Conservation (phyloP, 2,888 invertebrate genomes). For the Limnephilus marmoratus region DNA sequence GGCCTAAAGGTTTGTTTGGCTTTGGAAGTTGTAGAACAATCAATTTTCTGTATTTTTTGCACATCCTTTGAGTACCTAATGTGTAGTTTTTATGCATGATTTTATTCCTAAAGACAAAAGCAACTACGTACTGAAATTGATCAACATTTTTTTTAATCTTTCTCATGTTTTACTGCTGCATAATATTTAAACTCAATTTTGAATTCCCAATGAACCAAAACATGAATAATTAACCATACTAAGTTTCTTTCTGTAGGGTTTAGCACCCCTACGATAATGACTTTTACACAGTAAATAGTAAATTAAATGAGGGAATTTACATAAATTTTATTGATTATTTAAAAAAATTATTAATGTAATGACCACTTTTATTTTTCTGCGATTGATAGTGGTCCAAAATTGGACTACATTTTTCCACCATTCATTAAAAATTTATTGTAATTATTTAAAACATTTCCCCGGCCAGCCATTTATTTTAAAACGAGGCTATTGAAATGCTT, state of each 20-base stretch:
- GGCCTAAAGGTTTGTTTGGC: too few relatives aligned
- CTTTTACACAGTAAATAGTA: background rate
- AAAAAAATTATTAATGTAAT: background rate
- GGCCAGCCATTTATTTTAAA: too few relatives aligned
- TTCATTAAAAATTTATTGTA: too few relatives aligned
- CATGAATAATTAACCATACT: background rate
- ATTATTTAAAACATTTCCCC: too few relatives aligned
- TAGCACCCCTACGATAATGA: background rate
- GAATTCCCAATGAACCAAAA: background rate
- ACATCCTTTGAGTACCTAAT: too few relatives aligned
- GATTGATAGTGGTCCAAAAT: too few relatives aligned
- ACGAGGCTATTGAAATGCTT: too few relatives aligned
- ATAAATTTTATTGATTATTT: background rate
- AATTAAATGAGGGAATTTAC: background rate
- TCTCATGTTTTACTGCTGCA: background rate
- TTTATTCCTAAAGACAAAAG: background rate
- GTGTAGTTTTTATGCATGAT: too few relatives aligned
- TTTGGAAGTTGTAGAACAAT: too few relatives aligned
- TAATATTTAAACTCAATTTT: background rate
- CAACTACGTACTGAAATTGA: background rate
- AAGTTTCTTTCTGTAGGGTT: background rate
- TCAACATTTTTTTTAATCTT: background rate
- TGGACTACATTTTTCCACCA: too few relatives aligned
- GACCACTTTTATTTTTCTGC: too few relatives aligned
- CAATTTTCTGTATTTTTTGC: too few relatives aligned